Evolutionary conservation across 2,888 invertebrate species (phyloP), one percentile per base, ranked within the genome.

Genomic region (Cataglyphis cursor): DNA sequence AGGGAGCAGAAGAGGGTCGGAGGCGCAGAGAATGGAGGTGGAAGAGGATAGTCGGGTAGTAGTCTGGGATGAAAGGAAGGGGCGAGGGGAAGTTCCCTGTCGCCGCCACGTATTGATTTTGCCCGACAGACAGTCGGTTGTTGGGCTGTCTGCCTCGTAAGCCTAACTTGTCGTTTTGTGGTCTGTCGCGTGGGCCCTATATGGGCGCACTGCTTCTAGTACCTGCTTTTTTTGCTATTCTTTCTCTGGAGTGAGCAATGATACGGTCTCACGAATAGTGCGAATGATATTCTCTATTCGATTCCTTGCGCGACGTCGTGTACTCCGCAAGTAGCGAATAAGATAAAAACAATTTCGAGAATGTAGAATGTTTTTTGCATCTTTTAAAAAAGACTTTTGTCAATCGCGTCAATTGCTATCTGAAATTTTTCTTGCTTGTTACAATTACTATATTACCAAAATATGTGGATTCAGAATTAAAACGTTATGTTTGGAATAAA

Each of bases 41-140:
- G 85, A 86, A 65, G 84, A 76, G 81, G 68, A 68, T 64, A 64
- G 64, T 44, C 31, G 62, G 66, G 59, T 35, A 54, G 51, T 75
- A 64, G 74, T 57, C 80, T 61, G 54, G 72, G 76, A 76, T 73
- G 68, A 87, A 86, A 83, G 87, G 74, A 87, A 82, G 82, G 75
- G 81, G 73, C 62, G 82, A 84, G 84, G 86, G 90, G 84, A 91
- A 88, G 88, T 93, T 91, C 91, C 90, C 92, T 93, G 93, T 93
- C 93, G 93, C 93, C 92, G 92, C 89, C 90, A 92, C 93, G 94
- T 94, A 94, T 94, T 93, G 94, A 94, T 94, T 94, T 94, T 94
- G 92, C 93, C 89, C 94, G 92, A 93, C 94, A 94, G 93, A 93
- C 93, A 92, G 92, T 92, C 92, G 93, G 91, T 93, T 92, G 93